Evolutionary conservation across 2,888 invertebrate genomes (phyloP).

Genomic region (Horisme vitalbata): DNA sequence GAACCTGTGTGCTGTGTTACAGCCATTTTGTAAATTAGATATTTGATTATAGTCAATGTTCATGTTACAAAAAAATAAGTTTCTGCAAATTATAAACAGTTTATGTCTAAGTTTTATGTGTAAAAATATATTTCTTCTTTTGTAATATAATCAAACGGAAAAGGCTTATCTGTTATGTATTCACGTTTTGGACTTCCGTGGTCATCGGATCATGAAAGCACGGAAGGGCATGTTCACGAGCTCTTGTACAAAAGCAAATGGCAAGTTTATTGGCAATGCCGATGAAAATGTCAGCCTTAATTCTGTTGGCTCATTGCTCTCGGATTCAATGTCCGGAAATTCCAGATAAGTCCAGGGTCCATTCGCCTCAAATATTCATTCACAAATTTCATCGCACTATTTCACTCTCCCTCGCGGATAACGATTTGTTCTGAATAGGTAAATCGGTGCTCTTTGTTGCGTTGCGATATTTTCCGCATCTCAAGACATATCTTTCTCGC

Average conservation of each 20-base stretch:
- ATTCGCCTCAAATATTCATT: constrained; percentile 51
- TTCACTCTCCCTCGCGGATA: constrained; percentile 42
- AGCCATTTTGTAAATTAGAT: constrained; percentile 44
- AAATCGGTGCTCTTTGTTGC: constrained; percentile 50
- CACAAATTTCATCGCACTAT: constrained; percentile 48
- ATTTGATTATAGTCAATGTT: too few species aligned
- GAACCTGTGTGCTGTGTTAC: constrained; percentile 36
- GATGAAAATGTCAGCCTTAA: constrained; percentile 50
- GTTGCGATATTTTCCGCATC: constrained; percentile 41
- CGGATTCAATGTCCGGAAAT: constrained; percentile 68
- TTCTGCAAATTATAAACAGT: too few species aligned
- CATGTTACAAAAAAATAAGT: too few species aligned
- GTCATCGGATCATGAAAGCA: constrained; percentile 7
- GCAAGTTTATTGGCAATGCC: constrained; percentile 38
- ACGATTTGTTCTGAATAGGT: constrained; percentile 46
- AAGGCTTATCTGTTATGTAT: too few species aligned
- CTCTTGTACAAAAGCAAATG: constrained; percentile 15
- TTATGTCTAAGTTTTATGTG: too few species aligned
- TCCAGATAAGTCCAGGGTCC: constrained; percentile 60
- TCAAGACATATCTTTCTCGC: constrained; percentile 37
- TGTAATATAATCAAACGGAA: too few species aligned
- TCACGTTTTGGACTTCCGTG: too few species aligned
- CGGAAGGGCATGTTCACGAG: constrained; percentile 12
- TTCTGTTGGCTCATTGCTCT: constrained; percentile 50
- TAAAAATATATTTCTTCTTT: too few species aligned